These are phyloP conservation scores for Lithophane semibrunnea DNA, from an alignment of 2,888 invertebrate species.

Conservation along the genomic window DNA sequence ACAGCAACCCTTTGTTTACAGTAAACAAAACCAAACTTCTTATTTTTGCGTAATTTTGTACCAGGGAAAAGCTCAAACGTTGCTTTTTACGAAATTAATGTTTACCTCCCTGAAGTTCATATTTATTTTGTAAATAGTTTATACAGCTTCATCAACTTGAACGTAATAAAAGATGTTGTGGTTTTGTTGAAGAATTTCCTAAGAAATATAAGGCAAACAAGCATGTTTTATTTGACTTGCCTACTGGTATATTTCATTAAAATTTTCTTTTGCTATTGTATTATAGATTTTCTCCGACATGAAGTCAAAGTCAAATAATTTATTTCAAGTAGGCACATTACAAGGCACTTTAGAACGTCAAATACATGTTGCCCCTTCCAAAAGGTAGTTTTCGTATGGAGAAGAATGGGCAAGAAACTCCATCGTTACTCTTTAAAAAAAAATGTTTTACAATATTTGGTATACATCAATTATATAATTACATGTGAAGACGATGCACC, in stretches of 20 bases:
- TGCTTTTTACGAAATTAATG: slow-evolving; percentile 12
- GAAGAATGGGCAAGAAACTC: too few species aligned
- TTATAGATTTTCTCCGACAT: background rate
- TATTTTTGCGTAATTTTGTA: slow-evolving; percentile 15
- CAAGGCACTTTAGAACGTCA: too few species aligned
- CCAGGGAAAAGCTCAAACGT: background rate
- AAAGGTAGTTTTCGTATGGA: too few species aligned
- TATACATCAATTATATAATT: too few species aligned
- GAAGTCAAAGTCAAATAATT: too few species aligned
- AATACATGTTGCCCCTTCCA: too few species aligned
- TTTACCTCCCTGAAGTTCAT: background rate
- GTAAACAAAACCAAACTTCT: slow-evolving; percentile 14
- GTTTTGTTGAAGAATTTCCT: slow-evolving; percentile 6
- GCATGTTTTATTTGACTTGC: background rate
- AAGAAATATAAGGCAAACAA: background rate
- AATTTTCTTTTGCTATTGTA: background rate
- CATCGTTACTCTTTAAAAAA: too few species aligned
- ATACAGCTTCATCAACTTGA: slow-evolving; percentile 25
- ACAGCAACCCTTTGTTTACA: slow-evolving; percentile 17
- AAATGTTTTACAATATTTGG: too few species aligned
- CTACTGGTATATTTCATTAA: background rate
- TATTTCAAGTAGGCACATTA: too few species aligned
- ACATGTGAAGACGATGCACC: too few species aligned
- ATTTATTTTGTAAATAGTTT: slow-evolving; percentile 18
- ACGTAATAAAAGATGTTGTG: background rate